phyloP scores from a whole-genome alignment of 2,888 invertebrate genomes.

The Erebia palarica region DNA sequence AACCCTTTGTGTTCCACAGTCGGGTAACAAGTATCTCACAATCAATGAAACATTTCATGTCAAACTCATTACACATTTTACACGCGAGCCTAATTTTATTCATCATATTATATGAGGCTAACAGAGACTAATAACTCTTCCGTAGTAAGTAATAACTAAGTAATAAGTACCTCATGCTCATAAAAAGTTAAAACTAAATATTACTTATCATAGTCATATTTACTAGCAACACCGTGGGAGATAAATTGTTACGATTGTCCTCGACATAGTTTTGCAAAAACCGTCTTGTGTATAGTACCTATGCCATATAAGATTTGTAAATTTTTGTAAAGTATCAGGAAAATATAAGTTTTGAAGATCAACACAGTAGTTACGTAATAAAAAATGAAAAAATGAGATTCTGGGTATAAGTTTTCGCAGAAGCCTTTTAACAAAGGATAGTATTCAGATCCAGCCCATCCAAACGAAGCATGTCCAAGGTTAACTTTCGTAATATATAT shows the following conservation, averaged over 20 bases:
- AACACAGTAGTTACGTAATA: too few species aligned
- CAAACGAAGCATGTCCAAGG: too few species aligned
- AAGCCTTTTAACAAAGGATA: too few species aligned
- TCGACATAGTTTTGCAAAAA: conserved; percentile 31
- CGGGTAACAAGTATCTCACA: not conserved
- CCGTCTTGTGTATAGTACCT: conserved; percentile 17
- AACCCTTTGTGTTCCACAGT: not conserved
- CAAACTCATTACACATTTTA: not conserved
- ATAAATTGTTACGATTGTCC: conserved; percentile 19
- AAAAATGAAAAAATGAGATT: too few species aligned
- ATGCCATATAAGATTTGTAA: conserved; percentile 8
- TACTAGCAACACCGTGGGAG: conserved; percentile 28
- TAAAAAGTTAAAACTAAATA: conserved; percentile 7
- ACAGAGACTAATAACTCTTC: not conserved
- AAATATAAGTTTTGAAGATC: too few species aligned
- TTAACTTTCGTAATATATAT: too few species aligned
- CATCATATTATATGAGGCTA: too few species aligned
- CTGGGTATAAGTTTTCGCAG: too few species aligned
- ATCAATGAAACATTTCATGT: not conserved
- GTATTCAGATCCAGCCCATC: too few species aligned
- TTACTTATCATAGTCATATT: too few species aligned
- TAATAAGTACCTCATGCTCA: not conserved
- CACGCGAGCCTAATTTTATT: too few species aligned
- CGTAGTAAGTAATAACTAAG: not conserved
- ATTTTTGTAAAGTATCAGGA: not conserved